These are phyloP conservation scores for Schizopygopsis pylzovi DNA, from an alignment of 2,797 vertebrate species.

Conservation along the genomic window DNA sequence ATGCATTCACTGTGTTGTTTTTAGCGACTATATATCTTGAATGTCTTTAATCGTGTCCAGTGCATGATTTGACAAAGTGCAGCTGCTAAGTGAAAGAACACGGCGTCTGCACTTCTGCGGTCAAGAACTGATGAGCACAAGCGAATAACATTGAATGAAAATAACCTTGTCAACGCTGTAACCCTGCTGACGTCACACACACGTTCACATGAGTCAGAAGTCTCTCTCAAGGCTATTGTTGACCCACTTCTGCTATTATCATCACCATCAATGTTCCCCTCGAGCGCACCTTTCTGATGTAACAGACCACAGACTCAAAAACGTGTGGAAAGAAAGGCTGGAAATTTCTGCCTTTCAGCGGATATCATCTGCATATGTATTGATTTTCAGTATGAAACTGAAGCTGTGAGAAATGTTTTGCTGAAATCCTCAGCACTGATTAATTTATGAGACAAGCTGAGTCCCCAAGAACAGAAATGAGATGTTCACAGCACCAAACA, in stretches of 20 bases:
- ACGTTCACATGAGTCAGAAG: slow-evolving; percentile 18
- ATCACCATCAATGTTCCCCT: slow-evolving; percentile 6
- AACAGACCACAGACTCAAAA: not conserved
- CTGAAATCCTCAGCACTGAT: not conserved
- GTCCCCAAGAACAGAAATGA: not conserved
- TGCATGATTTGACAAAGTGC: not conserved
- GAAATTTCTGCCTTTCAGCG: not conserved
- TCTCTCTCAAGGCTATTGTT: slow-evolving; percentile 25
- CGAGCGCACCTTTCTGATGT: not conserved
- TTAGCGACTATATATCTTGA: not conserved
- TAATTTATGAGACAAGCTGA: not conserved
- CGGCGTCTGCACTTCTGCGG: not conserved
- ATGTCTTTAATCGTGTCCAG: not conserved
- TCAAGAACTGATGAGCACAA: not conserved
- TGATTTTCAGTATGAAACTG: not conserved
- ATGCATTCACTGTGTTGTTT: not conserved
- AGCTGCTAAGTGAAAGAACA: not conserved
- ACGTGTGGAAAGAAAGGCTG: not conserved
- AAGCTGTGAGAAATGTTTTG: not conserved
- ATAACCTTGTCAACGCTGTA: not conserved
- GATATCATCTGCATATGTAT: not conserved
- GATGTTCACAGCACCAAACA: not conserved
- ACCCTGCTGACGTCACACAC: slow-evolving; percentile 18
- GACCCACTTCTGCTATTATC: slow-evolving; percentile 11
- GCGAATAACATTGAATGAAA: not conserved